These are phyloP conservation scores for Ceratosolen fusciceps DNA, from an alignment of 1,140 invertebrate species.

Conservation along the genomic window DNA sequence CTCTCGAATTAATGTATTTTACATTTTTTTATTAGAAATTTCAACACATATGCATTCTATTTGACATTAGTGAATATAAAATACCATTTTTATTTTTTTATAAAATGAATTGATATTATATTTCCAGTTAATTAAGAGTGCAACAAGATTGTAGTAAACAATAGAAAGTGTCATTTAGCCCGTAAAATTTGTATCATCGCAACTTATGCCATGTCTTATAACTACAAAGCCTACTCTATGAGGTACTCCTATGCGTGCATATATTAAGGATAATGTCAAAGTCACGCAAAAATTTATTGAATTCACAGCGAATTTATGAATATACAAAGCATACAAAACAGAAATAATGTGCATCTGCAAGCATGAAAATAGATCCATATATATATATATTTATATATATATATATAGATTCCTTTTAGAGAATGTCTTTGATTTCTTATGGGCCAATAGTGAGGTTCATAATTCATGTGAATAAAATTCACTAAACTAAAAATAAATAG, in stretches of 20 bases:
- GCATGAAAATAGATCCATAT: too few species aligned
- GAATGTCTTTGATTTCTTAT: background rate
- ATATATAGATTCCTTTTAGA: background rate
- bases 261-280: slow-evolving; percentile 24
- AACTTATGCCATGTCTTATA: slow-evolving; percentile 16
- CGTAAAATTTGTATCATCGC: background rate
- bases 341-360: background rate
- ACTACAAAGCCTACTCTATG: slow-evolving; percentile 6
- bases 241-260: background rate
- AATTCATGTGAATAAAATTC: slow-evolving; percentile 10
- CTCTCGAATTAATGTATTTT: too few species aligned
- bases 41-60: too few species aligned
- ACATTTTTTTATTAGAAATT: too few species aligned
- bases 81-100: too few species aligned
- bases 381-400: too few species aligned
- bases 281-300: slow-evolving; percentile 31
- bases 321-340: slow-evolving; percentile 40
- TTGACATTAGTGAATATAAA: too few species aligned
- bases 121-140: slow-evolving; percentile 38
- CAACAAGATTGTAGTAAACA: slow-evolving; percentile 3
- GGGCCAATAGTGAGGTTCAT: background rate
- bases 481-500: background rate
- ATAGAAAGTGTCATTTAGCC: background rate
- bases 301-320: slow-evolving; percentile 60
- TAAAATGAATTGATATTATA: too few species aligned